Evolutionary conservation across 2,888 invertebrate species (phyloP).

Genomic region (Parnassius orleans): DNA sequence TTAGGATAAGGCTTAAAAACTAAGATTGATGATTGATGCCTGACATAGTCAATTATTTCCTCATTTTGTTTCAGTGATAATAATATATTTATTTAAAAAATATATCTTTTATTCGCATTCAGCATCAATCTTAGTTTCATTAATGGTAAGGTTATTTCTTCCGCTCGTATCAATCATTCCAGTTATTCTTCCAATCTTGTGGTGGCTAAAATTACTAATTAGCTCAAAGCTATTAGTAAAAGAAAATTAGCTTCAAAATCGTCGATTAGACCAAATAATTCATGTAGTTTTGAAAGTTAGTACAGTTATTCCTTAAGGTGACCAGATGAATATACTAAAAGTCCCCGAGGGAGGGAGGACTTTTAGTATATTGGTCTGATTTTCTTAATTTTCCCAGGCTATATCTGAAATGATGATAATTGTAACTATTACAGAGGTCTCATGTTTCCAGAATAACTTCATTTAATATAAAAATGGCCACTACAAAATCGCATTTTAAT

Average conservation of each 20-base stretch:
- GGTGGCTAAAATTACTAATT: conserved; percentile 13
- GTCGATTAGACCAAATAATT: too few relatives aligned
- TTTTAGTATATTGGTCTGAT: too few relatives aligned
- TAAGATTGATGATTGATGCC: conserved; percentile 44
- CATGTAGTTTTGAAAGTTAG: too few relatives aligned
- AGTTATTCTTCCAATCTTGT: conserved; percentile 60
- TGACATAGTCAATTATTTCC: conserved; percentile 30
- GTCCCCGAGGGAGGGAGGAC: too few relatives aligned
- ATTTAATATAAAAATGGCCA: conserved; percentile 7
- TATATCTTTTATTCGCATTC: conserved; percentile 34
- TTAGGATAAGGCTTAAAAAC: conserved; percentile 37
- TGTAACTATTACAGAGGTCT: background rate
- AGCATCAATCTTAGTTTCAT: conserved; percentile 57
- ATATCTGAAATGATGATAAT: background rate
- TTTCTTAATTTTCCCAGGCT: too few relatives aligned
- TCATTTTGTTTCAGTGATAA: conserved; percentile 34
- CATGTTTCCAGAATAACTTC: conserved; percentile 2
- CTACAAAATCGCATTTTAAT: conserved; percentile 22
- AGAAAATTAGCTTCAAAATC: too few relatives aligned
- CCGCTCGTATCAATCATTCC: conserved; percentile 65
- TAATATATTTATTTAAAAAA: conserved; percentile 34
- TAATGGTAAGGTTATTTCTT: conserved; percentile 39
- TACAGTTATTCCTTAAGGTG: too few relatives aligned
- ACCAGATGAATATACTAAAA: too few relatives aligned
- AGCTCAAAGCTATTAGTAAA: too few relatives aligned